Base-by-base conservation (phyloP, 2,888 invertebrate species). In the Drosophila buzzatii region DNA sequence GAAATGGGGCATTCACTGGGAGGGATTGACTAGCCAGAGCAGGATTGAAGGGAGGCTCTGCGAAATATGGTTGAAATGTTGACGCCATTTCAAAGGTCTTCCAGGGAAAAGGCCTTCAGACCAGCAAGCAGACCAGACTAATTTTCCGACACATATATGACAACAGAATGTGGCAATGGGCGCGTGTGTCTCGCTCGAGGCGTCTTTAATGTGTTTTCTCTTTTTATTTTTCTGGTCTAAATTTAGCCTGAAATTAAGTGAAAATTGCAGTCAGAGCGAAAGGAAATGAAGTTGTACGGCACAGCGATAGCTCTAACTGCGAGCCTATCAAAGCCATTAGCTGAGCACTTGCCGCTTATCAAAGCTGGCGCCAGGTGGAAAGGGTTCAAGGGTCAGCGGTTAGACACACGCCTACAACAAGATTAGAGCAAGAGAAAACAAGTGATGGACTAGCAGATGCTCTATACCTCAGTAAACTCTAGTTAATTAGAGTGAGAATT, bases 1-100 rank as follows among this genome's bases (percentile, higher is more conserved):
- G 81, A 73, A 87, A 79, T 87, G 90, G 76, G 88, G 76, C 86
- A 70, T 83, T 69, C 78, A 85, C 76, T 75, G 71, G 60, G 62
- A 57, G 68, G 52, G 65, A 45, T 18, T 65, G 33, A 9, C 37
- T 37, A 20, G 52, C 20, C 37, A 16, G 16, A 14, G 33, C 7
- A 16, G 37, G 2, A 35, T 16, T 45, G 52, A 14, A 12, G 37
- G 8, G 37, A 14, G 18, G 20, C 51, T 27, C 69, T 47, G 67
- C 64, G 47, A 70, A 72, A 65, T 64, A 60, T 69, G 69, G 53
- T 23, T 60, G 47, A 71, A 76, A 86, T 75, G 84, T 75, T 89
- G 82, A 76, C 82, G 83, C 79, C 76, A 81, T 77, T 60, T 65
- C 64, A 65, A 79, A 68, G 63, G 75, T 60, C 60, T 31, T 39